Evolutionary conservation across 2,888 invertebrate species (phyloP), one percentile per base, ranked within the genome.

Genomic region (Andrena praecox): DNA sequence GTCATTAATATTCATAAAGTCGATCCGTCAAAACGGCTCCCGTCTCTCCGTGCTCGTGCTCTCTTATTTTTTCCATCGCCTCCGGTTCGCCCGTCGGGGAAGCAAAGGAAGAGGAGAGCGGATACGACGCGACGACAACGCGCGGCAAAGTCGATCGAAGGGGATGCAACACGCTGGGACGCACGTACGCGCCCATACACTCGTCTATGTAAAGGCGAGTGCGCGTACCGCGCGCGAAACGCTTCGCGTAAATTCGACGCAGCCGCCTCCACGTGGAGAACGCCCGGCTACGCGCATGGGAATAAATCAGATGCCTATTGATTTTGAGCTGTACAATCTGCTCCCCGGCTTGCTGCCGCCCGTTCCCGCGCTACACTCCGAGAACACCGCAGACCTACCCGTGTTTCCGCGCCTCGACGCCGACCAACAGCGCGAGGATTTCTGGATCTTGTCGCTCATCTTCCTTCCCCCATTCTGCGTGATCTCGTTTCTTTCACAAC

Each of bases 231-330:
- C 33, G 62, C 62, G 66, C 16, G 29, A 63, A 68, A 68, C 59
- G 56, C 29, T 69, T 67, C 79, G 75, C 68, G 77, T 82, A 77
- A 82, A 85, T 85, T 79, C 68, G 74, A 59, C 72, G 73, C 71
- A 50, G 52, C 50, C 70, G 73, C 74, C 79, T 77, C 77, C 62
- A 66, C 85, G 82, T 67, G 64, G 72, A 50, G 75, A 33, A 73
- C 69, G 68, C 52, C 64, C 71, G 31, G 62, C 60, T 76, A 76
- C 87, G 85, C 85, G 86, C 86, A 85, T 79, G 87, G 87, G 87
- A 89, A 89, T 89, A 90, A 89, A 90, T 89, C 89, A 88, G 87
- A 84, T 81, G 86, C 77, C 86, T 90, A 90, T 90, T 89, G 90
- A 90, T 89, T 87, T 90, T 87, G 87, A 85, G 82, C 89, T 78